Evolutionary conservation across 2,113 vertebrate species (phyloP).

Genomic region (Pleuronectes platessa): DNA sequence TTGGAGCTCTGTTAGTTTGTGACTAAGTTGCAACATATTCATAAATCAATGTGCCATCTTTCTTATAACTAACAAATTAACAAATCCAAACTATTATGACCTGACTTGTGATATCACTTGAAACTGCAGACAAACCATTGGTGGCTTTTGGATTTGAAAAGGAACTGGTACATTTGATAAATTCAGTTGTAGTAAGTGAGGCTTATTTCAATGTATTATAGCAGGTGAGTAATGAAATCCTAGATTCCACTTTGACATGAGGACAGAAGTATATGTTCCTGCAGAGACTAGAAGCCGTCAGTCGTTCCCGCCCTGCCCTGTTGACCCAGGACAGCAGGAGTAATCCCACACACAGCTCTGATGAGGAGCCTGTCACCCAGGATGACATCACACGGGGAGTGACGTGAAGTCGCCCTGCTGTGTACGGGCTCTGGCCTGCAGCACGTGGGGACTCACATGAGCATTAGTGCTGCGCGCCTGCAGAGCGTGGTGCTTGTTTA

Average conservation of each 20-base stretch:
- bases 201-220: background rate
- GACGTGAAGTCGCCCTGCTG: constrained; percentile 60
- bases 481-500: constrained; percentile 39
- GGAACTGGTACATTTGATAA: too few relatives aligned
- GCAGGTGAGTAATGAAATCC: constrained; percentile 6
- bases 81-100: background rate
- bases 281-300: constrained; percentile 33
- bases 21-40: too few relatives aligned
- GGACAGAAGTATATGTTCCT: constrained; percentile 15
- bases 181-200: too few relatives aligned
- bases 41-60: too few relatives aligned
- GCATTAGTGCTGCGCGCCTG: constrained; percentile 57
- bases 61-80: too few relatives aligned
- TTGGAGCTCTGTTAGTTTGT: too few relatives aligned
- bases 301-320: constrained; percentile 31
- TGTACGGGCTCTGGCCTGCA: constrained; percentile 38
- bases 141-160: background rate
- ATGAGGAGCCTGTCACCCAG: constrained; percentile 62
- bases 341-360: constrained; percentile 69
- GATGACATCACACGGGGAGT: constrained; percentile 72
- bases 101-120: too few relatives aligned
- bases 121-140: background rate
- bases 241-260: background rate
- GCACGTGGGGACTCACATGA: constrained; percentile 77
- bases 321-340: constrained; percentile 50